Evolutionary conservation across 1,140 invertebrate genomes (phyloP).

Genomic region (Neodiprion fabricii): DNA sequence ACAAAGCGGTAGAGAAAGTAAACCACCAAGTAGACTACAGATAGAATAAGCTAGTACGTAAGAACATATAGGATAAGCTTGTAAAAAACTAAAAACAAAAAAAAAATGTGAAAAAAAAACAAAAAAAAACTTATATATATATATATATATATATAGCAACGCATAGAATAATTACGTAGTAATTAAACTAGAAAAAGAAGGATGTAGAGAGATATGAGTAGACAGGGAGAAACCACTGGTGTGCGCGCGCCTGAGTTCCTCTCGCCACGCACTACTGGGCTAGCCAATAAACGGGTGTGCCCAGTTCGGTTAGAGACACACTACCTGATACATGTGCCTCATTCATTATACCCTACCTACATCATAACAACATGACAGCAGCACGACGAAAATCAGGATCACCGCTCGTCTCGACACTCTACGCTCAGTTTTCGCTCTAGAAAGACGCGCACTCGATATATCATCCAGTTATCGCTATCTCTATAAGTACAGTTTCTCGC

Average conservation of each 20-base stretch:
- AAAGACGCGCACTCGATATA: too few relatives aligned
- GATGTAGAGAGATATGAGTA: background rate
- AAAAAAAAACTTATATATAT: background rate
- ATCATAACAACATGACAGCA: background rate
- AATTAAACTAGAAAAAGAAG: conserved; percentile 12
- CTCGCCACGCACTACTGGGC: too few relatives aligned
- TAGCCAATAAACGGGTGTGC: background rate
- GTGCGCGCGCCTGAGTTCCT: too few relatives aligned
- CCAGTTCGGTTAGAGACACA: conserved; percentile 11
- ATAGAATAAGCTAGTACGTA: too few relatives aligned
- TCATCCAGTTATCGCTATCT: too few relatives aligned
- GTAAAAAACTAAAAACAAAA: background rate
- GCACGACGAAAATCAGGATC: too few relatives aligned
- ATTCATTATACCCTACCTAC: background rate
- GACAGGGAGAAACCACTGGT: background rate
- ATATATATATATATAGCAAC: background rate
- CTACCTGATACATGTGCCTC: background rate
- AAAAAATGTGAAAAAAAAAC: conserved; percentile 6
- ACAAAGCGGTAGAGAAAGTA: too few relatives aligned
- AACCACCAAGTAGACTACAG: too few relatives aligned
- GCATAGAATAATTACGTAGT: background rate
- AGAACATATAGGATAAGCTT: too few relatives aligned
- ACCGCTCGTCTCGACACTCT: too few relatives aligned
- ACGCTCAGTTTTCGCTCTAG: too few relatives aligned
- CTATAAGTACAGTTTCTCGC: too few relatives aligned